Evolutionary conservation across 2,797 vertebrate species (phyloP).

Genomic region (Echiichthys vipera): DNA sequence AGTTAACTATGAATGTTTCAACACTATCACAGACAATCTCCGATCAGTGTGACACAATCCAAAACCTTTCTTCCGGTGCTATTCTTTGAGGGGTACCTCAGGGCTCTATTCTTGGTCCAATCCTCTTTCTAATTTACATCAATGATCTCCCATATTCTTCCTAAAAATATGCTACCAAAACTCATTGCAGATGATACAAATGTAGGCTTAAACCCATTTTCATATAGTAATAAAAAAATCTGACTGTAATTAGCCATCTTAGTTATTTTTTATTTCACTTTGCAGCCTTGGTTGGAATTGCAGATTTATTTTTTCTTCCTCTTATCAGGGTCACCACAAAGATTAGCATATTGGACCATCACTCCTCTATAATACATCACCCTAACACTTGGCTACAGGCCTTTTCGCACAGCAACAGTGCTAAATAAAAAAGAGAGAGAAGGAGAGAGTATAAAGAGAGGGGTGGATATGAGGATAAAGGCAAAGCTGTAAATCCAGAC

Average conservation of each 20-base stretch:
- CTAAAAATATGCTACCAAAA: not conserved
- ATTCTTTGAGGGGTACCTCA: not conserved
- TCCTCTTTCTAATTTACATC: not conserved
- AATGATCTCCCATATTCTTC: not conserved
- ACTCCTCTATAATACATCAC: conserved; percentile 50
- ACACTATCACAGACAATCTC: too few relatives aligned
- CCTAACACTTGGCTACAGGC: conserved; percentile 37
- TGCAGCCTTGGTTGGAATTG: not conserved
- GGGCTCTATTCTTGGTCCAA: not conserved
- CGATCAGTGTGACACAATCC: too few relatives aligned
- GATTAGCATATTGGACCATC: conserved; percentile 55
- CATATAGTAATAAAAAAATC: not conserved
- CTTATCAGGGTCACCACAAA: conserved; percentile 21
- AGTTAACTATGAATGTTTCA: too few relatives aligned
- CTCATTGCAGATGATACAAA: not conserved
- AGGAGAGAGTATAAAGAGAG: conserved; percentile 27
- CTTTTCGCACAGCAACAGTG: conserved; percentile 45
- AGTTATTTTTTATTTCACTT: not conserved
- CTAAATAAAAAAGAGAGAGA: conserved; percentile 36
- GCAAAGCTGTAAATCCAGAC: conserved; percentile 75
- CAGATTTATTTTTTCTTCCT: conserved; percentile 11
- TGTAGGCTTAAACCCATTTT: not conserved
- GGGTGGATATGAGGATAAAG: conserved; percentile 64
- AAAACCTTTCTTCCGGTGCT: not conserved
- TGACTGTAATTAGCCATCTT: not conserved